phyloP scores from a whole-genome alignment of 1,140 invertebrate species.

The Ceratina japonica region DNA sequence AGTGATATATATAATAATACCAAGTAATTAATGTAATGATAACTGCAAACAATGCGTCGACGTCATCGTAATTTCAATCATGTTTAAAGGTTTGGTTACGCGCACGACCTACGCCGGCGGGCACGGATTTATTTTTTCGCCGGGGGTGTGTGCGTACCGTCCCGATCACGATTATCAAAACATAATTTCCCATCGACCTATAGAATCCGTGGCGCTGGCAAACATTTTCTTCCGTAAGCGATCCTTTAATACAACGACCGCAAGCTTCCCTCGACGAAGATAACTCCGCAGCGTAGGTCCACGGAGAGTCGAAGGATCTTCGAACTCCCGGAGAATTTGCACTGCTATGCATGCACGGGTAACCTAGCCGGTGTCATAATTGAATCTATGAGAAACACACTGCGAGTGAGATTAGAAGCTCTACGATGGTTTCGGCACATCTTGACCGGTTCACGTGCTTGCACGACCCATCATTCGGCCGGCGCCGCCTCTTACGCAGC shows the following conservation, averaged over 20 bases:
- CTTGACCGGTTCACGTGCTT: slow-evolving; percentile 29
- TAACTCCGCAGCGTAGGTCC: slow-evolving; percentile 14
- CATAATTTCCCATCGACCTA: not conserved
- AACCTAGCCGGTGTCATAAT: slow-evolving; percentile 42
- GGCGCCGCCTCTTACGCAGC: not conserved
- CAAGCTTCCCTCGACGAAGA: slow-evolving; percentile 19
- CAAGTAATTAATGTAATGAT: not conserved
- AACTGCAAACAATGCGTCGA: not conserved
- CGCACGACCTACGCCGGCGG: no score
- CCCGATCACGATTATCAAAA: not conserved
- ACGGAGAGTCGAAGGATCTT: slow-evolving; percentile 29
- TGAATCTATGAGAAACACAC: slow-evolving; percentile 48
- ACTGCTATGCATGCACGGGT: slow-evolving; percentile 29
- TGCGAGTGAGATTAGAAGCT: slow-evolving; percentile 32
- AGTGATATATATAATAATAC: not conserved
- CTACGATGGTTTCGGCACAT: slow-evolving; percentile 26
- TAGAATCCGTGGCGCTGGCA: not conserved
- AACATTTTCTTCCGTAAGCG: slow-evolving; percentile 31
- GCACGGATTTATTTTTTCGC: not conserved
- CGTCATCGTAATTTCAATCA: not conserved
- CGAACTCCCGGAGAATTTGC: slow-evolving; percentile 42
- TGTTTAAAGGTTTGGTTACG: no score
- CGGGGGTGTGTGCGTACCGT: not conserved
- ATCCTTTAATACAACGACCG: slow-evolving; percentile 17
- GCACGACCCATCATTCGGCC: slow-evolving; percentile 10